Percentiles rank a stretch among this genome's conserved stretches.
Conservation (phyloP, 1,140 invertebrate genomes). For the Penaeus vannamei region DNA sequence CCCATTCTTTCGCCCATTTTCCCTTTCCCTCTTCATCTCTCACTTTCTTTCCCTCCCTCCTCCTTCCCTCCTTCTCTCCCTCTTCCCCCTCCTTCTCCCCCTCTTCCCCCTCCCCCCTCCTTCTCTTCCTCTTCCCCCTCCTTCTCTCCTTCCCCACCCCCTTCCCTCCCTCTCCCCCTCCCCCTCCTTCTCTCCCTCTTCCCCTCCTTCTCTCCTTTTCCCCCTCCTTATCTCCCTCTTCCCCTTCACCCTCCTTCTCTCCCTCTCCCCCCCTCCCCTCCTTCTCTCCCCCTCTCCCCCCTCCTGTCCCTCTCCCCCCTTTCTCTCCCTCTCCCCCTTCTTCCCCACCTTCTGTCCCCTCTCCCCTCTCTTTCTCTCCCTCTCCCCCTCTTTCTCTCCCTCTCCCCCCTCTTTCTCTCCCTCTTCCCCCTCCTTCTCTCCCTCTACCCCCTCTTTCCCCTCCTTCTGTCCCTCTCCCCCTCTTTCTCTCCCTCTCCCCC, state of each 20-base stretch:
- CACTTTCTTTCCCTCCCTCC: no score
- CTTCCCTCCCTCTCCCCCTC: not conserved
- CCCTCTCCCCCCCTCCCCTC: not conserved
- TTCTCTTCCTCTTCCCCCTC: not conserved
- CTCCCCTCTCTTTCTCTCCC: not conserved
- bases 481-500: not conserved
- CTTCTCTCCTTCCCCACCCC: not conserved
- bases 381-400: not conserved
- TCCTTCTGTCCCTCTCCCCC: not conserved
- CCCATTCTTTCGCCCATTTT: not conserved
- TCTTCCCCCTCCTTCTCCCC: not conserved
- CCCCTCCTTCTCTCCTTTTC: not conserved
- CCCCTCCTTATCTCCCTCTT: not conserved
- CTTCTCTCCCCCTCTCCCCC: not conserved
- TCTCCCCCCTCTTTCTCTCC: not conserved
- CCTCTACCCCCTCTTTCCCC: constrained; percentile 11
- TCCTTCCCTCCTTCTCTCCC: not conserved
- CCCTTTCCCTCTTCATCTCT: no score
- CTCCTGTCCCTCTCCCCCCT: no score
- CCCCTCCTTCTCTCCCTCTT: not conserved
- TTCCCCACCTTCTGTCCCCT: not conserved
- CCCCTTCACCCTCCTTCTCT: not conserved
- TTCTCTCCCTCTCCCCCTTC: not conserved
- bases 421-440: not conserved
- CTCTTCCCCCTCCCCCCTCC: not conserved